Evolutionary conservation across 2,888 invertebrate genomes (phyloP), one percentile per base, ranked within the genome.

Genomic region (Zaprionus lineosus): DNA sequence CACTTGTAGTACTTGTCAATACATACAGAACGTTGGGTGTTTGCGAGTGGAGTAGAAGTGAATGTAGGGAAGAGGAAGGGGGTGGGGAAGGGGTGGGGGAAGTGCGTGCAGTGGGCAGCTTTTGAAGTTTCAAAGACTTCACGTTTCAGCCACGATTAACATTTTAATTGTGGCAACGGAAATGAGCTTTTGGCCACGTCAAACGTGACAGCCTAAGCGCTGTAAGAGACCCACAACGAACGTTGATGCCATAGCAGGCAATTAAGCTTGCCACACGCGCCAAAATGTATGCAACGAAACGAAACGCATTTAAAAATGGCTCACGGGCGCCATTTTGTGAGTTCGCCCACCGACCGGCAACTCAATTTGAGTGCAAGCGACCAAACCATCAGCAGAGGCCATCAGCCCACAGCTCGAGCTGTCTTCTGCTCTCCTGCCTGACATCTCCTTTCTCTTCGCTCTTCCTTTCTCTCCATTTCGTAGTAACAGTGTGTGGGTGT

Each of bases 131-230:
- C 15, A 14, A 41, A 57, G 33, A 19, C 26, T 21, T 41, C 15
- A 16, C 18, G 47, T 33, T 31, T 47, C 8, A 26, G 33, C 62
- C 52, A 58, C 58, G 77, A 79, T 83, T 76, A 74, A 68, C 79
- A 79, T 76, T 83, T 79, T 79, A 79, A 81, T 79, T 81, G 79
- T 74, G 58, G 64, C 43, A 50, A 48, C 71, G 83, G 81, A 81
- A 83, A 81, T 83, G 67, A 79, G 76, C 57, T 71, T 76, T 61
- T 50, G 56, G 71, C 48, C 41, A 67, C 50, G 65, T 68, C 72
- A 71, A 62, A 67, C 63, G 50, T 65, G 64, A 55, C 63, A 46
- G 58, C 52, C 55, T 55, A 52, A 57, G 57, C 60, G 36, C 31
- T 21, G 11, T 46, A 19, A 21, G 33, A 28, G 9, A 31, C 37